Evolutionary conservation across 2,888 invertebrate species (phyloP), one percentile per base, ranked within the genome.

Genomic region (Brachynemurus nebulosus): DNA sequence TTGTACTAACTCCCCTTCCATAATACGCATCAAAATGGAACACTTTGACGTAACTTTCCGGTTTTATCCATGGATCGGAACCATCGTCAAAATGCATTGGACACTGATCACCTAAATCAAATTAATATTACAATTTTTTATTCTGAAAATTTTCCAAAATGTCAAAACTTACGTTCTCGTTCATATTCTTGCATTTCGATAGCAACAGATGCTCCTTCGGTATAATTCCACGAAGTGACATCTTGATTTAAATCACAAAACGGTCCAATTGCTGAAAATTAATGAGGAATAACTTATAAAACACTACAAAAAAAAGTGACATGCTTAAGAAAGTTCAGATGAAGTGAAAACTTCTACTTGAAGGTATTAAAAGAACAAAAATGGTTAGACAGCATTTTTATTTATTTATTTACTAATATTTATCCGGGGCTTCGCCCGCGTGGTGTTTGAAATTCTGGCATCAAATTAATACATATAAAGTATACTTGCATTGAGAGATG

Each of bases 21-120:
- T 59, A 61, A 45, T 57, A 60, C 48, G 62, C 64, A 46, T 72
- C 72, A 64, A 77, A 80, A 46, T 70, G 67, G 52, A 89, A 86
- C 14, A 86, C 66, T 61, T 80, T 79, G 20, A 86, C 72, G 42
- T 70, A 76, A 56, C 78, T 82, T 57, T 85, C 83, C 18, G 77
- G 74, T 43, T 72, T 68, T 2, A 71, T 56, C 86, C 86, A 93
- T 0, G 93, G 92, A 65, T 93, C 78, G 35, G 74, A 69, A 7
- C 96, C 96, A 59, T 95, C 93, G 58, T 96, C 93, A 59, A 95
- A 97, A 61, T 86, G 80, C 90, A 96, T 95, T 0, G 96, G 96
- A 62, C 96, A 97, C 58, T 90, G 88, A 68, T 97, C 96, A 54
- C 80, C 80, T 80, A 61, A 47, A 64, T n/a, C n/a, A 62, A 46